Evolutionary conservation across 2,113 vertebrate genomes (phyloP), one percentile per base, ranked within the genome.

Genomic region (Athene noctua): DNA sequence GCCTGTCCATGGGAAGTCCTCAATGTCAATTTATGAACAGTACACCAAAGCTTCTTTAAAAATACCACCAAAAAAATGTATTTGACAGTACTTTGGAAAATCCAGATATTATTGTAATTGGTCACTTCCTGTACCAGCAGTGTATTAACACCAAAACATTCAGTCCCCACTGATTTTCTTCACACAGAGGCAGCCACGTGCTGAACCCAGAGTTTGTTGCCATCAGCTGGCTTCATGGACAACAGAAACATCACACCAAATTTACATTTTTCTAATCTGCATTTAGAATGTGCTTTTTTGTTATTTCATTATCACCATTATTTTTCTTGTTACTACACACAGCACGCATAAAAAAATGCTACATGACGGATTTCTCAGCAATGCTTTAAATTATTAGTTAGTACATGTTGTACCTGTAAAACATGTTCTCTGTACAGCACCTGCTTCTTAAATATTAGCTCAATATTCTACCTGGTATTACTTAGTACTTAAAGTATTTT

Each of bases 11-110:
- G 22, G 40, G 7, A n/a, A 58, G 29, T 18, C 10, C 61, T 71
- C 55, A 38, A 0, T 8, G 47, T 2, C 62, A 57, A 47, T 6
- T 34, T n/a, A 46, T 1, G 6, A 66, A 20, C 22, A 62, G 22
- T 17, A 70, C 42, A 32, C n/a, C 68, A 54, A 46, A 61, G 63
- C 11, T 34, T 17, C 13, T 91, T 79, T 51, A 30, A 57, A 32
- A 49, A 58, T 23, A 36, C 47, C 30, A 40, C 1, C 1, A 4
- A 19, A 32, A 65, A 74, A 27, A 11, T 0, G 1, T 9, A 7
- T n/a, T 75, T 59, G 19, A 23, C 27, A 70, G 55, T 22, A 62
- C 15, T 54, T 5, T 3, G 5, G 36, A 38, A 42, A 66, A 80
- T 12, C 3, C 27, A 89, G 46, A 6, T 6, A 12, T 27, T 49